Percentiles rank a stretch among this genome's conserved stretches.
Evolutionary conservation across 2,113 vertebrate species (phyloP).

Genomic region (Thryonomys swinderianus): DNA sequence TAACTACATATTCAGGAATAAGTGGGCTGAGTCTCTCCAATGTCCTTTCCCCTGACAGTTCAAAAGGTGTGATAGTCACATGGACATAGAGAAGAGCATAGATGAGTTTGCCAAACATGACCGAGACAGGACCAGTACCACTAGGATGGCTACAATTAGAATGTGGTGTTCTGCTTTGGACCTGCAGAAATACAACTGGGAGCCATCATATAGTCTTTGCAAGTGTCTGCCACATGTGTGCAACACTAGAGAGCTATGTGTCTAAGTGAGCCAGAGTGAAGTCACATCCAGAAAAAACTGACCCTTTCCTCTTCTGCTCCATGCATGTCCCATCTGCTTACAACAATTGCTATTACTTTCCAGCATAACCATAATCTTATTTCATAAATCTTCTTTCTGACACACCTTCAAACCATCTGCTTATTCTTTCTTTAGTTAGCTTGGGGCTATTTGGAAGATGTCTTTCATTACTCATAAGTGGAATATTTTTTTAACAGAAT

Average conservation of each 20-base stretch:
- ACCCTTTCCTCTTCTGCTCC: constrained; percentile 57
- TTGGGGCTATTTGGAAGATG: constrained; percentile 77
- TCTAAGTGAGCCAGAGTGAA: constrained; percentile 38
- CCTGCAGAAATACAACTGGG: neutral
- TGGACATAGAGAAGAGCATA: neutral
- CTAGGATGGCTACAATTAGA: neutral
- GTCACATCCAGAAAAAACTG: constrained; percentile 9
- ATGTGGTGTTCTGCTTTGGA: neutral
- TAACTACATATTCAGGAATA: neutral
- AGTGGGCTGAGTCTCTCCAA: neutral
- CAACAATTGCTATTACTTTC: constrained; percentile 66
- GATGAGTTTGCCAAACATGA: neutral
- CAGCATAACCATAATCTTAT: constrained; percentile 70
- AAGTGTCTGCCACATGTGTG: neutral
- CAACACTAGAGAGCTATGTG: neutral
- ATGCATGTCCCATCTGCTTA: constrained; percentile 58
- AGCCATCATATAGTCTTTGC: neutral
- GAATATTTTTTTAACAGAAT: constrained; percentile 69
- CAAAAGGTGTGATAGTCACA: neutral
- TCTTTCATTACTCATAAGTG: constrained; percentile 69
- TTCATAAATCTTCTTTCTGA: constrained; percentile 77
- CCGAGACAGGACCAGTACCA: neutral
- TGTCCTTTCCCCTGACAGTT: neutral
- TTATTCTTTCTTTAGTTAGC: constrained; percentile 71
- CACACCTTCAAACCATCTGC: constrained; percentile 77